Evolutionary conservation across 2,113 vertebrate genomes (phyloP).

Genomic region (Leptocoma aspasia): DNA sequence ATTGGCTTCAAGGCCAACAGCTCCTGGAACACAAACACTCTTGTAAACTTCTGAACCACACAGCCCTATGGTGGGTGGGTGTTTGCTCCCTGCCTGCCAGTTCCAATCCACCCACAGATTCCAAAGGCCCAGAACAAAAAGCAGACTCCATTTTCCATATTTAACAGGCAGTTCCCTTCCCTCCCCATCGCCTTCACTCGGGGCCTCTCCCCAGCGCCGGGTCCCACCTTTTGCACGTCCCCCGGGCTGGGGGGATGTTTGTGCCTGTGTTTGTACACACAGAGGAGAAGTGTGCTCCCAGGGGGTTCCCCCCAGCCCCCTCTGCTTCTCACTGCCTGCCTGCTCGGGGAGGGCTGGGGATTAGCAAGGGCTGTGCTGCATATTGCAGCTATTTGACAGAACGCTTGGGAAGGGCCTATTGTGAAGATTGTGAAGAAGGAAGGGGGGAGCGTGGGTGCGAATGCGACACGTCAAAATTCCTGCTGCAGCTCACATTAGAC

Average conservation of each 20-base stretch:
- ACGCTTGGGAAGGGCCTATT: not conserved
- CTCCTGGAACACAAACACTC: constrained; percentile 67
- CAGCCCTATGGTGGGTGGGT: constrained; percentile 67
- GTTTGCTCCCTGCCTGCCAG: constrained; percentile 69
- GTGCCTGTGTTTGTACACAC: not conserved
- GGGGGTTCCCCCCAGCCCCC: not conserved
- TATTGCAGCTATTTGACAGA: not conserved
- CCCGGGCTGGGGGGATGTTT: not conserved
- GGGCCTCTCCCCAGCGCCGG: not conserved
- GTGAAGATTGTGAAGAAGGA: not conserved
- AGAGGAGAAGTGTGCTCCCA: not conserved
- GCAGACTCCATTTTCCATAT: constrained; percentile 60
- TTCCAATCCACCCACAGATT: constrained; percentile 70
- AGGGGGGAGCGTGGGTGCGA: not conserved
- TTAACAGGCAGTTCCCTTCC: constrained; percentile 6
- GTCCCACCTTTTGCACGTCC: not conserved
- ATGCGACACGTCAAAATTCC: not conserved
- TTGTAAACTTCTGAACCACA: constrained; percentile 72
- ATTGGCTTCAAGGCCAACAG: constrained; percentile 63
- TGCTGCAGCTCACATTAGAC: not conserved
- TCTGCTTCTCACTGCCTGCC: not conserved
- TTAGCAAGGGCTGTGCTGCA: not conserved
- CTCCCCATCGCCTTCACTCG: not conserved
- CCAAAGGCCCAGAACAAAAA: constrained; percentile 64
- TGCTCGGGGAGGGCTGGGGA: not conserved